Evolutionary conservation across 2,888 invertebrate species (phyloP), one percentile per base, ranked within the genome.

Genomic region (Acronicta leporina): DNA sequence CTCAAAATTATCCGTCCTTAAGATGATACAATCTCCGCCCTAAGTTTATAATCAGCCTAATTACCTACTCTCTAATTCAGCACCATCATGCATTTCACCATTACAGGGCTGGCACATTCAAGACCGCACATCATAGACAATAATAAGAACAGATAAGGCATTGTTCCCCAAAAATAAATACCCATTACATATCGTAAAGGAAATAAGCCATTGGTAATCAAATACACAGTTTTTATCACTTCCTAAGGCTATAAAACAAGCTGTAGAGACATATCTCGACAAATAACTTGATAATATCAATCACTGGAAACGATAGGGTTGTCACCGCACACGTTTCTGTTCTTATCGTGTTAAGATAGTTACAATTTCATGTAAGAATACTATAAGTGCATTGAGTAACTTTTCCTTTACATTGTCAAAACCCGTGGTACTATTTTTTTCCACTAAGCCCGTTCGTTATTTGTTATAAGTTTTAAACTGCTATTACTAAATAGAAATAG

Each of bases 221-320:
- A 81, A 77, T 65, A 72, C 75, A 72, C 55, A 73, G 68, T 77
- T 79, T 80, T 82, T 82, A 83, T 81, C 65, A 78, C 80, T 82
- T 80, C 80, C 83, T 70, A 27, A 64, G 68, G 54, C 77, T 53
- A 80, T 83, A 83, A 84, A 84, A 77, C 79, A 80, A 45, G 63
- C 55, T 68, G 55, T 66, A 72, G 73, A 68, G 74, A 75, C 69
- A 72, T 80, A 75, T 67, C 74, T 78, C 45, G 72, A 74, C 74
- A 74, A 76, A 82, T 79, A 79, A 73, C 73, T 73, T 67, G 68
- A 76, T 74, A 80, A 79, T 83, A 84, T 84, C 85, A 82, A 80
- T 81, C 82, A 81, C 75, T 46, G 16, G 68, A 62, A 66, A 40
- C 38, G 41, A 52, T 68, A 72, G 74, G 72, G 76, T 45, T 74